phyloP scores from a whole-genome alignment of 2,797 vertebrate genomes.

The Xyrichtys novacula region DNA sequence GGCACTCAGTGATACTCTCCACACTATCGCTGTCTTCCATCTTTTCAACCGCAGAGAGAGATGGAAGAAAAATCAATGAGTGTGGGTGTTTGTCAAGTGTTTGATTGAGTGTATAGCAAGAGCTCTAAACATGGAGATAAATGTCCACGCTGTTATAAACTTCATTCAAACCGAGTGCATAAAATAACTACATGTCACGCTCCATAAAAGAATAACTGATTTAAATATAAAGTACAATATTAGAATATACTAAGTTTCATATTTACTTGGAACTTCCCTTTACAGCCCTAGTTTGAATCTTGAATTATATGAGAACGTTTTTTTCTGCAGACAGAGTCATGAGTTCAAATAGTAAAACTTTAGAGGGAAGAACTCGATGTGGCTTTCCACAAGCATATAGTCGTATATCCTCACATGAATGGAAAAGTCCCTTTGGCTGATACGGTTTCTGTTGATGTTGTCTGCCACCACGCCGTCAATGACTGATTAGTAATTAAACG shows the following conservation, averaged over 20 bases:
- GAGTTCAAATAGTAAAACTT: not conserved
- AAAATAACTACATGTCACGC: not conserved
- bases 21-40: not conserved
- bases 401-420: conserved; percentile 14
- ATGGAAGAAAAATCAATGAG: conserved; percentile 30
- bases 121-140: conserved; percentile 16
- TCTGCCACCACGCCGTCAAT: conserved; percentile 47
- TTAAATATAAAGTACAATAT: not conserved
- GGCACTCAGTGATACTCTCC: conserved; percentile 56
- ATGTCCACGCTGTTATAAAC: not conserved
- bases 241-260: not conserved
- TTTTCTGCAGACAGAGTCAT: not conserved
- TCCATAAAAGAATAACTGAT: not conserved
- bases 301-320: not conserved
- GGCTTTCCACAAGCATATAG: not conserved
- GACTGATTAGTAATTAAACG: conserved; percentile 82
- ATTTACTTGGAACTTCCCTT: not conserved
- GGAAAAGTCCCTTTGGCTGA: conserved; percentile 47
- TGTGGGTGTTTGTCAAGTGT: conserved; percentile 34
- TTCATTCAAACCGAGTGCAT: not conserved
- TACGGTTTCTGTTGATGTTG: conserved; percentile 52
- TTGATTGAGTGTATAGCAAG: conserved; percentile 6
- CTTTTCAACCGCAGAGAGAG: conserved; percentile 33
- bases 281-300: not conserved
- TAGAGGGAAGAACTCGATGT: not conserved